Conservation (phyloP, 2,113 vertebrate genomes). For the Shinisaurus crocodilurus region DNA sequence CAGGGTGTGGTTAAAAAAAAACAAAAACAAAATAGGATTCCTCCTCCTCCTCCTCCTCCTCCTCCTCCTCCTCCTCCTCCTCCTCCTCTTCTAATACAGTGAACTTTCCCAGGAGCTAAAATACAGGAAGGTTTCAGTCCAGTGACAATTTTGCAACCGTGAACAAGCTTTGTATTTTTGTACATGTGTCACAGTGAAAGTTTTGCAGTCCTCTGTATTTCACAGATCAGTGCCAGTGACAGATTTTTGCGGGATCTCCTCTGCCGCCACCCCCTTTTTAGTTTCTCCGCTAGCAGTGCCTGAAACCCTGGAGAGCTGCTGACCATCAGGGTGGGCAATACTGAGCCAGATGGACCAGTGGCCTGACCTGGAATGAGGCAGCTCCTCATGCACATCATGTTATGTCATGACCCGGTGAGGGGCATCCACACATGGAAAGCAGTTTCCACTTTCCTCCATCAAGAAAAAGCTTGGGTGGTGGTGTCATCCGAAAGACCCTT, state of each 20-base stretch:
- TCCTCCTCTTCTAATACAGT: not conserved
- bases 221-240: not conserved
- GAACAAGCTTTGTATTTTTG: not conserved
- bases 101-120: not conserved
- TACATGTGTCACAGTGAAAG: not conserved
- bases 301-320: not conserved
- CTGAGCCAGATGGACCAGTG: too few relatives aligned
- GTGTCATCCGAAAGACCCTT: not conserved
- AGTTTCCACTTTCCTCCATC: not conserved
- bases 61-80: not conserved
- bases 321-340: not conserved
- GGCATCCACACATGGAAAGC: not conserved
- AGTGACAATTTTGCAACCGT: constrained; percentile 16
- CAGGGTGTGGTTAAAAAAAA: not conserved
- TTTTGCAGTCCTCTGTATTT: not conserved
- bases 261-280: not conserved
- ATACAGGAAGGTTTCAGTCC: constrained; percentile 12
- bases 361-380: not conserved
- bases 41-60: not conserved
- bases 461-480: not conserved
- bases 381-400: not conserved
- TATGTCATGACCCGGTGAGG: not conserved
- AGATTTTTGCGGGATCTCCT: not conserved
- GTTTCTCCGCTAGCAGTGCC: not conserved
- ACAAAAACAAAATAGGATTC: not conserved